Base-by-base conservation (phyloP, 2,113 vertebrate genomes). In the Sorex fumeus region DNA sequence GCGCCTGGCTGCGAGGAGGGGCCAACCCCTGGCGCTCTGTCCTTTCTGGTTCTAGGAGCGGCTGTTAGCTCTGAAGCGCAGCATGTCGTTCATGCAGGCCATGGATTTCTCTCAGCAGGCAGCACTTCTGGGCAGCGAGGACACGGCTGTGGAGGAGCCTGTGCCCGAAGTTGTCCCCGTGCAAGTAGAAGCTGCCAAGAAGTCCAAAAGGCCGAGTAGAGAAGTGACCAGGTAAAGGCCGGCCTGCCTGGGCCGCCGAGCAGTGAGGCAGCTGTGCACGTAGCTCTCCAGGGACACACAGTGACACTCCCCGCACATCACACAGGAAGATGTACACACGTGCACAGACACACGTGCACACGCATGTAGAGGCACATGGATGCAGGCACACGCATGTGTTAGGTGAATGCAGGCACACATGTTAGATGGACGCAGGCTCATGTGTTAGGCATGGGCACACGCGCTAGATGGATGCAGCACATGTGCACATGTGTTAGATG, bases 41-140 rank as follows among this genome's bases (percentile, higher is more conserved):
- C 95, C 97, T 98, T 97, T 99, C 96, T 98, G 97, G 97, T 98
- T 98, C 96, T 98, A 99, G 99, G 99, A 99, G 97, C 99, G 99
- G 96, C 99, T 99, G 96, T 98, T 99, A 98, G 99, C 99, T 98
- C 98, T 99, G 98, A 99, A 99, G 98, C 99, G 99, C 98, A 99
- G 99, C 99, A 98, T 99, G 99, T 99, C 99, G 98, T 99, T 99
- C 98, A 99, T 99, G 99, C 99, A 99, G 98, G 99, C 99, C 98
- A 99, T 99, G 99, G 99, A 99, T 98, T 99, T 99, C 96, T 99
- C 98, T 98, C 99, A 99, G 98, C 99, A 99, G 98, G 99, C 99
- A 95, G 99, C 99, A 97, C 99, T 99, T 97, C 96, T 99, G 98
- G 99, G 99, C 28, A 98, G 98, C 72, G 99, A 99, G 96, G 99